Conservation (phyloP, 1,140 invertebrate genomes). For the Rhynchophorus ferrugineus region DNA sequence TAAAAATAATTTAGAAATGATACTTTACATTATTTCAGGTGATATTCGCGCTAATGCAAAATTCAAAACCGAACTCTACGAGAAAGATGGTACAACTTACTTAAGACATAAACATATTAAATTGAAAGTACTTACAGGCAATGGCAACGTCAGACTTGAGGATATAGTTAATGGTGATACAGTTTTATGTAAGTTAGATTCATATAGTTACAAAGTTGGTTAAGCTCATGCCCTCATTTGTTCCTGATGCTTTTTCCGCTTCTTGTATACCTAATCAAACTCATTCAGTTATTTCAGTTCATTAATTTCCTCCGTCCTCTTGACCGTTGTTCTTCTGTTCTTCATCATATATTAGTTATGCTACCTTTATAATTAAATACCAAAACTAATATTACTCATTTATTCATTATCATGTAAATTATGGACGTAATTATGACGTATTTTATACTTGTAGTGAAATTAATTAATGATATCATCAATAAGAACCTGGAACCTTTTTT, state of each 20-base stretch:
- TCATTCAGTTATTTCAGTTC: not conserved
- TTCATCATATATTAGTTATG: not conserved
- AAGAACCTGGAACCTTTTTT: conserved; percentile 53
- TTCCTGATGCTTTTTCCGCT: no score
- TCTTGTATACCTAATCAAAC: not conserved
- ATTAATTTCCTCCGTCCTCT: not conserved
- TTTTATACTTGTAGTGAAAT: conserved; percentile 44
- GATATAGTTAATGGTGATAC: conserved; percentile 59
- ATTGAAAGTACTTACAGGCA: conserved; percentile 49
- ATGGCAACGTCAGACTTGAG: conserved; percentile 50
- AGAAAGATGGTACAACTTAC: conserved; percentile 47
- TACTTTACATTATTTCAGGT: conserved; percentile 39
- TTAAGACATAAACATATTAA: conserved; percentile 46
- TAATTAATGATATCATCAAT: conserved; percentile 56
- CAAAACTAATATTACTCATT: not conserved
- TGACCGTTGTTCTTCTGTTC: not conserved
- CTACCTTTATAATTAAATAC: not conserved
- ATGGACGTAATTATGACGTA: no score
- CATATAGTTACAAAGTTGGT: not conserved
- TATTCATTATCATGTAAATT: no score
- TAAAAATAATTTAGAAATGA: not conserved
- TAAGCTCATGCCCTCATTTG: no score
- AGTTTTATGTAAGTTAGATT: conserved; percentile 39
- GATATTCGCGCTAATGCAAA: conserved; percentile 47
- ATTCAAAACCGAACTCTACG: conserved; percentile 41